Base-by-base conservation (phyloP, 2,888 invertebrate species). In the Ophonus ardosiacus region DNA sequence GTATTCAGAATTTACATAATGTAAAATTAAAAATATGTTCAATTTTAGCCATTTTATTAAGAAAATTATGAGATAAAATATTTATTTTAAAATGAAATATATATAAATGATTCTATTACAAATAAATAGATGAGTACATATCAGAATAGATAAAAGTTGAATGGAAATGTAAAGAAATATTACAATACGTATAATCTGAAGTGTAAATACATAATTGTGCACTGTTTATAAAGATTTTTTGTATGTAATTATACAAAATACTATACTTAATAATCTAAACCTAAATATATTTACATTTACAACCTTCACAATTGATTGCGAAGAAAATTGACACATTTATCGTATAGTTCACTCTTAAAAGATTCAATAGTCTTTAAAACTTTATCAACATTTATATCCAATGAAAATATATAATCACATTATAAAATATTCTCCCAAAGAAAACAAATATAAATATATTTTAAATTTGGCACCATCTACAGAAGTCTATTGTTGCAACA, bases 261-360 rank as follows among this genome's bases (percentile, higher is more conserved):
- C 84, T 84, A 84, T 84, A 84, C 78, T 84, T 78, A 83, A 83
- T 61, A 80, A 7, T 80, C 61, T 84, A 78, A 74, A 61, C 76
- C 78, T 63, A 83, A 71, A 82, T 82, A 59, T 84, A 84, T 84
- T 76, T 84, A 84, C 84, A 84, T 63, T 84, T 78, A 65, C 24
- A 63, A 78, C 51, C 65, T 56, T 78, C 78, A 51, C 65, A 78
- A 24, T 18, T 10, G 65, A 18, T 56, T 71, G 71, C 56, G 81
- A 81, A 81, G 81, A 51, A 81, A 84, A 84, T 84, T 84, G 84
- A 84, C 84, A 84, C 84, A 84, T 76, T 84, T 84, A 84, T 84
- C 84, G 84, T 84, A 84, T 84, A 84, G 59, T 84, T 76, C 84
- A 84, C 78, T 78, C 84, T 84, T 78, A 84, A 78, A 78, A 40